Evolutionary conservation across 2,888 invertebrate genomes (phyloP).

Genomic region (Eupithecia inturbata): DNA sequence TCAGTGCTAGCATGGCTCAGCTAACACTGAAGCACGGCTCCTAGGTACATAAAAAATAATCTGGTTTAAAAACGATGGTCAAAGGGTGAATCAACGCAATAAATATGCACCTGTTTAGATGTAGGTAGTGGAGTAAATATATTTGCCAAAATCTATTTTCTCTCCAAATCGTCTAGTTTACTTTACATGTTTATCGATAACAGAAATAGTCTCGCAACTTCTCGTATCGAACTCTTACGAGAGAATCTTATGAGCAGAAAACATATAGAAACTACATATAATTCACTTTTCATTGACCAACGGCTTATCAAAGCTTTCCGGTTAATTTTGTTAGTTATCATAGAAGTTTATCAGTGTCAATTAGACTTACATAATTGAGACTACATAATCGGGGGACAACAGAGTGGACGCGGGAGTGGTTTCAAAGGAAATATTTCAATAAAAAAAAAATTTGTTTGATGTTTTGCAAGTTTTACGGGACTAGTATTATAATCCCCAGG

Average conservation of each 20-base stretch:
- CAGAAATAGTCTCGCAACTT: background rate
- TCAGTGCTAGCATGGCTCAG: background rate
- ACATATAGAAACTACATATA: background rate
- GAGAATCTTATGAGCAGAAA: background rate
- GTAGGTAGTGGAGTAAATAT: background rate
- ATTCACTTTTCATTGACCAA: background rate
- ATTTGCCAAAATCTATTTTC: background rate
- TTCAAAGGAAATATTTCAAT: background rate
- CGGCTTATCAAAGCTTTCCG: background rate
- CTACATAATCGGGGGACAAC: no score
- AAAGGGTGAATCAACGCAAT: background rate
- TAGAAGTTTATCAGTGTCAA: background rate
- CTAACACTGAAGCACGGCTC: background rate
- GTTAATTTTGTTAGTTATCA: background rate
- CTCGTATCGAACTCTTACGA: background rate
- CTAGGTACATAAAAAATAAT: background rate
- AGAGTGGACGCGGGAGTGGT: no score
- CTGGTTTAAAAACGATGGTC: background rate
- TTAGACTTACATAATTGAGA: no score
- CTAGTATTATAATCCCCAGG: background rate
- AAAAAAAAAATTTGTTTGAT: no score
- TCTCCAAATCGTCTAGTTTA: background rate
- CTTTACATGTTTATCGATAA: background rate
- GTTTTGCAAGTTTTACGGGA: background rate
- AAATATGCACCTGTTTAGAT: background rate